These are phyloP conservation scores for Phodopus roborovskii DNA, from an alignment of 2,113 vertebrate species.

Conservation along the genomic window DNA sequence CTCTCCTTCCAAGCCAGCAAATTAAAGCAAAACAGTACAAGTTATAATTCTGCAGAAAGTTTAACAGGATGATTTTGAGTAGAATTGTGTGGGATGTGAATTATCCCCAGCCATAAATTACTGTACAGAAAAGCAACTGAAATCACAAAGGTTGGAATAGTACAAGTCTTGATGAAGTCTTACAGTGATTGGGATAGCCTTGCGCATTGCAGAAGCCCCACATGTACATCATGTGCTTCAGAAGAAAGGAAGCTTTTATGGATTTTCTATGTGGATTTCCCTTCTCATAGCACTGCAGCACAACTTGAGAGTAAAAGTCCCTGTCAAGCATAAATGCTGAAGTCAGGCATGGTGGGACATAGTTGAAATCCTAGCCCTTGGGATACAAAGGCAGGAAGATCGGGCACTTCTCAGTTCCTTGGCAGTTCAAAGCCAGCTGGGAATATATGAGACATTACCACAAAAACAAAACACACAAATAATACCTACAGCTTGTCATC, in stretches of 20 bases:
- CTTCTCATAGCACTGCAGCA: background rate
- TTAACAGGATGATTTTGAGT: background rate
- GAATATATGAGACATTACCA: background rate
- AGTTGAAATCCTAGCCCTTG: background rate
- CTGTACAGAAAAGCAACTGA: background rate
- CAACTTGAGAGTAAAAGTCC: slow-evolving; percentile 2
- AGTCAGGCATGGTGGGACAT: background rate
- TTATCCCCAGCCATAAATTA: slow-evolving; percentile 46
- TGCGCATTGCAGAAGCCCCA: background rate
- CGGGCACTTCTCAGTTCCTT: background rate
- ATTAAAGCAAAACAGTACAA: slow-evolving; percentile 45
- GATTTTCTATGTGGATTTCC: background rate
- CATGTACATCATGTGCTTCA: background rate
- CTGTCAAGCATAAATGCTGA: background rate
- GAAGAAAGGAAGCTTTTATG: background rate
- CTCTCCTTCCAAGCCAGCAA: background rate
- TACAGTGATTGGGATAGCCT: background rate
- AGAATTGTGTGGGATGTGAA: slow-evolving; percentile 39
- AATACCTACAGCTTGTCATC: background rate
- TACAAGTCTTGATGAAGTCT: background rate
- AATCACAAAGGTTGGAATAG: slow-evolving; percentile 22
- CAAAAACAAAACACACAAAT: background rate
- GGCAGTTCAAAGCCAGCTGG: background rate
- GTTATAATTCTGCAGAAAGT: slow-evolving; percentile 24
- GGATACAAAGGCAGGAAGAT: background rate